A percentile compares a stretch with the other conserved stretches of the same genome.
phyloP scores from a whole-genome alignment of 2,888 invertebrate species.

The Steinernema scapterisci region DNA sequence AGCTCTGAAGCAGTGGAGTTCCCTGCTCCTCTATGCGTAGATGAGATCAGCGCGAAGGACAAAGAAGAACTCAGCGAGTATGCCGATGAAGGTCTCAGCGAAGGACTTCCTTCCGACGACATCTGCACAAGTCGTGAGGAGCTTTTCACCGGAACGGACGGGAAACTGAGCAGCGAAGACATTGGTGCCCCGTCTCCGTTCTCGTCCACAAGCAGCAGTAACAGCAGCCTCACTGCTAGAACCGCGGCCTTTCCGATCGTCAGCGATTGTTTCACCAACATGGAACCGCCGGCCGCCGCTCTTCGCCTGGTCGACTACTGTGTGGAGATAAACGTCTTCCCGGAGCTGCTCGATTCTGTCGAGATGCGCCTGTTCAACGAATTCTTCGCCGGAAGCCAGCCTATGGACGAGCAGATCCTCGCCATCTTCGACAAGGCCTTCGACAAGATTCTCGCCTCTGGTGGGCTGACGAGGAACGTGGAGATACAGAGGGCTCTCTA shows the following conservation, averaged over 20 bases:
- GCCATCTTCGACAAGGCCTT: not conserved
- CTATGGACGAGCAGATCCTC: not conserved
- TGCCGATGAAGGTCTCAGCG: too few species aligned
- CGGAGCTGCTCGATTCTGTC: not conserved
- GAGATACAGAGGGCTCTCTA: not conserved
- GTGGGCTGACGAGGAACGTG: not conserved
- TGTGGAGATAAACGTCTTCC: not conserved
- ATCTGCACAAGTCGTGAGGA: not conserved
- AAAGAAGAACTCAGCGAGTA: too few species aligned
- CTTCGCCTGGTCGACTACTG: not conserved
- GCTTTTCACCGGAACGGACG: not conserved
- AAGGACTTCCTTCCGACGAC: too few species aligned
- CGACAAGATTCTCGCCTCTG: not conserved
- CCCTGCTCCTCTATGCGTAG: not conserved
- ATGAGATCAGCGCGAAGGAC: too few species aligned
- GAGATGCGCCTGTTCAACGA: not conserved
- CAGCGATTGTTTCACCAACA: not conserved
- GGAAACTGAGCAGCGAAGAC: not conserved
- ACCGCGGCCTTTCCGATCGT: not conserved
- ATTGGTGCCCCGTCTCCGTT: too few species aligned
- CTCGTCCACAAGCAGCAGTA: not conserved
- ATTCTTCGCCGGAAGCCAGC: not conserved
- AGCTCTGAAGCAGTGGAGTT: not conserved
- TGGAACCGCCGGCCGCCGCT: not conserved
- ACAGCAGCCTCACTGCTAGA: not conserved